A percentile compares a stretch with the other conserved stretches of the same genome.
These are phyloP conservation scores for Semicossyphus pulcher DNA, from an alignment of 2,113 vertebrate species.

Conservation along the genomic window DNA sequence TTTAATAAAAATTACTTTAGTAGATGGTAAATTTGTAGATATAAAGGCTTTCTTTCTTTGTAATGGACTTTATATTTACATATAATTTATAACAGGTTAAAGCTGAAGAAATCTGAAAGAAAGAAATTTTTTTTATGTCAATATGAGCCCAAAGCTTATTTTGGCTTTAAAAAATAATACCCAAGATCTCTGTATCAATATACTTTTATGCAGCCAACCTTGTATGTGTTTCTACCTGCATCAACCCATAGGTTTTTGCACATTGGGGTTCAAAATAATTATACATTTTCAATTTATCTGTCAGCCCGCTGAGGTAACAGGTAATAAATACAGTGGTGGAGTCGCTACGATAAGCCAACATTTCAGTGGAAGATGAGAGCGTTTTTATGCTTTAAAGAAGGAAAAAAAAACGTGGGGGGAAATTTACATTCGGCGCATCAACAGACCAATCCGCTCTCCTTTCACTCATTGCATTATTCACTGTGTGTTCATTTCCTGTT, in stretches of 20 bases:
- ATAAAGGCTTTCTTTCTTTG: neutral
- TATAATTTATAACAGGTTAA: neutral
- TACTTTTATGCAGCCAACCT: neutral
- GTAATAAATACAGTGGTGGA: slow-evolving; percentile 78
- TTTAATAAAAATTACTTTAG: neutral
- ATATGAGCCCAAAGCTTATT: slow-evolving; percentile 6
- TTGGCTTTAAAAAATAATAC: neutral
- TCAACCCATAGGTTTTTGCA: slow-evolving; percentile 35
- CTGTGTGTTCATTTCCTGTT: slow-evolving; percentile 87
- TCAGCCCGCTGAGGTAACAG: slow-evolving; percentile 75
- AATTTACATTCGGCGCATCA: slow-evolving; percentile 83
- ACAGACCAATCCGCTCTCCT: slow-evolving; percentile 78
- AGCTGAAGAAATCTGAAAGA: neutral
- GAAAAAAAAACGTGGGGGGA: slow-evolving; percentile 31
- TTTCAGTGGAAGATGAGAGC: slow-evolving; percentile 54
- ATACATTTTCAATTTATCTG: slow-evolving; percentile 76
- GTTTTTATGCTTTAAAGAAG: slow-evolving; percentile 65
- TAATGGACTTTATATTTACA: neutral
- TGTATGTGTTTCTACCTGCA: neutral
- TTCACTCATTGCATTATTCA: slow-evolving; percentile 82
- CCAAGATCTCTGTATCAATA: slow-evolving; percentile 3
- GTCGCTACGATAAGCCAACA: slow-evolving; percentile 66
- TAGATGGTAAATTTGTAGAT: neutral
- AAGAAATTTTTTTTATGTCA: neutral
- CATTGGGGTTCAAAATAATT: slow-evolving; percentile 77